Evolutionary conservation across 2,113 vertebrate genomes (phyloP), one percentile per base, ranked within the genome.

Genomic region (Megaleporinus macrocephalus): DNA sequence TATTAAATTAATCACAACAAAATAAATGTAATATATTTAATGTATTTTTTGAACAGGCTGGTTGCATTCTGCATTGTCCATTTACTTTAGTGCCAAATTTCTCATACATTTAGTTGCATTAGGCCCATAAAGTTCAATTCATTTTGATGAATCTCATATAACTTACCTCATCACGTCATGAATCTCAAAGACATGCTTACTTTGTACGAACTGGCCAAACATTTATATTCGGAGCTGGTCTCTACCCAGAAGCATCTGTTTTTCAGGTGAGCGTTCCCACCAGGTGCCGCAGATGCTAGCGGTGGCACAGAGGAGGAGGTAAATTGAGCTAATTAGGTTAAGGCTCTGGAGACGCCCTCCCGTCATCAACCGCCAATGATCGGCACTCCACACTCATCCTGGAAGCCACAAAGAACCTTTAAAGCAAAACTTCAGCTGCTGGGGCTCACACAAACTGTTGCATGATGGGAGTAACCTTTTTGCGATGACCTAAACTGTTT

Each of bases 291-390:
- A 88, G 84, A 88, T 83, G 84, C 84, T 81, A 82, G 78, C 70
- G 16, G 62, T 83, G 22, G 75, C 85, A 83, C 79, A 36, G 78
- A 66, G 80, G 83, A 84, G 79, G 66, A 81, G 81, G 72, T 84
- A 79, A 85, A 85, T 82, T 83, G 82, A 86, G 85, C 83, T 88
- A 89, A 91, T 90, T 88, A 87, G 41, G 29, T 82, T 80, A 73
- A 79, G 84, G 61, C 87, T 87, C 86, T 22, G 16, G 86, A 86
- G 86, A 87, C 76, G 26, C 51, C 62, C 69, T 82, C 6, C 83
- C 71, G 36, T 87, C 87, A 86, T 83, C 87, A 86, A 68, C 73
- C 81, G 72, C 78, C 80, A 84, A 81, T 77, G 86, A 84, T 78
- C 83, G 68, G 73, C 47, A 69, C 73, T 80, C 76, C n/a, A 41